Evolutionary conservation across 2,113 vertebrate genomes (phyloP), one percentile per base, ranked within the genome.

Genomic region (Ailuropoda melanoleuca): DNA sequence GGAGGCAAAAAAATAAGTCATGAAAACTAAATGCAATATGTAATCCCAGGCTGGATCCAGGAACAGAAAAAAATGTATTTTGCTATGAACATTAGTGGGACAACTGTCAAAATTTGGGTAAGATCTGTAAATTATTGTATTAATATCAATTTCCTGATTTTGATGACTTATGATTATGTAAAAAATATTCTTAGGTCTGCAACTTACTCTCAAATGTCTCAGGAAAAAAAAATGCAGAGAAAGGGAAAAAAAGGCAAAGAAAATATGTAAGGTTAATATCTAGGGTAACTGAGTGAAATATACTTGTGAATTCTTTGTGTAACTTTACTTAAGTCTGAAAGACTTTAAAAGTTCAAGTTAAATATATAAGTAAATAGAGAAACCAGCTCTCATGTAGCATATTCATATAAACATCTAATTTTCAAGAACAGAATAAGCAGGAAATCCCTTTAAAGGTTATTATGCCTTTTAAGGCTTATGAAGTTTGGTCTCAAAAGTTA

Each of bases 401-500:
- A 95, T 34, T 88, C 37, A 72, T 29, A 55, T 24, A 66, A 14
- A 64, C 10, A 95, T 43, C 58, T 87, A 50, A 15, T 87, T 77
- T 55, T 74, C 11, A 83, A 70, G 13, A 87, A 66, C 0, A 81
- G 10, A 96, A 60, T 46, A 55, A 92, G 46, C 11, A 86, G 12
- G 26, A 95, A 74, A 93, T 86, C 29, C 5, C 12, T 6, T 86
- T 62, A n/a, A 0, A 0, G 19, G 6, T 14, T 92, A 74, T 2
- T 60, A 23, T 18, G 29, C 3, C 83, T 90, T 91, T 92, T 31
- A 94, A 89, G 66, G 43, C 23, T 84, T 96, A 84, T 23, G 91
- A 37, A 68, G 62, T 72, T 97, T 56, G 24, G 31, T 86, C 80
- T 84, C 85, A 84, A 62, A 62, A 56, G 0, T 97, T 98, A 99